phyloP scores from a whole-genome alignment of 1,140 invertebrate genomes.

The Papilio helenus region DNA sequence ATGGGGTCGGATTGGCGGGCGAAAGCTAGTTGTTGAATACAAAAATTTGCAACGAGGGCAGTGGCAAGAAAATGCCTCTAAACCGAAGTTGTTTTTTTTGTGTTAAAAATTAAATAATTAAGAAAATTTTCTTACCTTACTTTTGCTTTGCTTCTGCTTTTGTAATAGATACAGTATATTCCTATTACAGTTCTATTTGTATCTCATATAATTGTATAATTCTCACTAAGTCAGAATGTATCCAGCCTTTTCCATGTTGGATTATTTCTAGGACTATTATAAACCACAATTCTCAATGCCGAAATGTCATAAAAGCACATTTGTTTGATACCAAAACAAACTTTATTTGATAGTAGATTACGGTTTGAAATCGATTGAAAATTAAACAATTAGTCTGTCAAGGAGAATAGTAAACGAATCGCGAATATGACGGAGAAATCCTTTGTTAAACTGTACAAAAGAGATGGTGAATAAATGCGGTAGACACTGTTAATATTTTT shows the following conservation, averaged over 20 bases:
- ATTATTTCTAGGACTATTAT: constrained; percentile 39
- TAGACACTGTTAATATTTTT: constrained; percentile 54
- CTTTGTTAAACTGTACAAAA: constrained; percentile 57
- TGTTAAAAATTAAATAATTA: neutral
- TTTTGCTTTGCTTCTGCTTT: too few relatives aligned
- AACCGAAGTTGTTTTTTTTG: neutral
- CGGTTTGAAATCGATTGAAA: constrained; percentile 26
- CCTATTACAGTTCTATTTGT: neutral
- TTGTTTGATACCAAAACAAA: neutral
- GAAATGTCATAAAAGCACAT: constrained; percentile 6
- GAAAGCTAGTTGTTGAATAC: too few relatives aligned
- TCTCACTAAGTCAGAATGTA: constrained; percentile 4
- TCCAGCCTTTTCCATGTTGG: constrained; percentile 35
- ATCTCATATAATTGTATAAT: neutral
- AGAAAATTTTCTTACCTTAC: neutral
- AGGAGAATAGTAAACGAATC: constrained; percentile 40
- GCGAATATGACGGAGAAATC: constrained; percentile 48
- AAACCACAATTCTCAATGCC: neutral
- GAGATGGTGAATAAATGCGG: constrained; percentile 50
- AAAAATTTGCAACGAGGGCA: too few relatives aligned
- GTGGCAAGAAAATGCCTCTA: too few relatives aligned
- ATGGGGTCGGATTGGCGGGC: too few relatives aligned
- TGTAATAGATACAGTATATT: neutral
- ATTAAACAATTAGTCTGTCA: constrained; percentile 27
- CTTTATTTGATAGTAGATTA: neutral